Evolutionary conservation across 2,888 invertebrate species (phyloP), one percentile per base, ranked within the genome.

Genomic region (Teleogryllus oceanicus): DNA sequence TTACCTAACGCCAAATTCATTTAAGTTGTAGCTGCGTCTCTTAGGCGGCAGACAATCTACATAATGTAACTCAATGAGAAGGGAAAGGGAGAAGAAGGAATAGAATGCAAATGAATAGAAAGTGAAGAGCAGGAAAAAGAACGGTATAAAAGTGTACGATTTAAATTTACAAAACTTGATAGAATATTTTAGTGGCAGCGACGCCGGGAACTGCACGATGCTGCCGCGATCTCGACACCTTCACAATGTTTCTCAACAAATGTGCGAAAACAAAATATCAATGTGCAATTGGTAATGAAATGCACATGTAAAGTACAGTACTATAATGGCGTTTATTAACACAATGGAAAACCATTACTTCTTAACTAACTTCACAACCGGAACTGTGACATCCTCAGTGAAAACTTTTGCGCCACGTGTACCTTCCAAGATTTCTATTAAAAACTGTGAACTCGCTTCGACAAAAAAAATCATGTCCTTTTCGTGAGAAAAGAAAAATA

Each of bases 1-100:
- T 62, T 62, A 62, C 62, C 11, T 62, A 62, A 62, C 62, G 62
- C 62, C 62, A 62, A 62, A 62, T 62, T 62, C 62, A 62, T 62
- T 62, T 62, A 62, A 62, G 62, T 62, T 62, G 62, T 62, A 62
- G 62, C 62, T 62, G 62, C 62, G 62, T 62, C 62, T 62, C 62
- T 62, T 62, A 62, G 62, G 62, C 62, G 62, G 62, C 62, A 62
- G 62, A 62, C 62, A 62, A 62, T 62, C 62, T 62, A 62, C 62
- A 62, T 62, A 62, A 62, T 62, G 62, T 62, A 62, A 62, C 62
- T 62, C 62, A 62, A 62, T 62, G 62, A 62, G 62, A 62, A 62
- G 62, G 62, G 62, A 62, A 18, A 62, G 62, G 62, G 62, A 62
- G 62, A 62, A 10, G 62, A 62, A 62, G 62, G 62, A 62, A 62